Evolutionary conservation across 1,140 invertebrate species (phyloP), one percentile per base, ranked within the genome.

Genomic region (Cydia splendana): DNA sequence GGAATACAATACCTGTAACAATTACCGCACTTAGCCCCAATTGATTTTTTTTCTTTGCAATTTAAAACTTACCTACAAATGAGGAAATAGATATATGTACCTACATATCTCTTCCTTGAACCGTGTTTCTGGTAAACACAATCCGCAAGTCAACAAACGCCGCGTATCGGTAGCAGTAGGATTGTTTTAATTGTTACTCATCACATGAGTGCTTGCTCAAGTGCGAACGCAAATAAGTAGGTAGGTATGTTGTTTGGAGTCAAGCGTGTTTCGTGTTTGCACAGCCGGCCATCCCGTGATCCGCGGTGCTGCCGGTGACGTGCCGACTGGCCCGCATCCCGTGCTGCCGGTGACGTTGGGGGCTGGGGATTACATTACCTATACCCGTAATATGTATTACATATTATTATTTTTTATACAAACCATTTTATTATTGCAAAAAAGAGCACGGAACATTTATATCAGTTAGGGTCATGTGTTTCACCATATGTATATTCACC

Each of bases 151-250:
- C 18, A 62, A 20, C 57, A 24, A 20, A 7, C 7, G 18, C 18
- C 9, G 0, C 5, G 57, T 9, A 18, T 62, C n/a, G 24, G 24
- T 62, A 18, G 15, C 57, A 62, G 57, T 62, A 24, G 20, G 57
- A 20, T 62, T 24, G 20, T 62, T 24, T 62, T 62, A 24, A 62
- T 62, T 10, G 57, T 62, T 62, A 62, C 57, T 62, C 57, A 62
- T 62, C 57, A 24, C 24, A 2, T 24, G 24, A 24, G 57, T 62
- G 57, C 57, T 62, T 24, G 57, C 10, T 62, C 57, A 62, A 62
- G 20, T 71, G 42, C 15, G 69, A 71, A 71, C 20, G 69, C 30
- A 71, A 38, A 34, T 38, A 38, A 0, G 18, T 13, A 24, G 24
- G 57, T 62, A 38, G 6, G 18, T 13, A 24, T 62, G 57, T 62